phyloP scores from a whole-genome alignment of 2,888 invertebrate species.

The Hecatera dysodea region DNA sequence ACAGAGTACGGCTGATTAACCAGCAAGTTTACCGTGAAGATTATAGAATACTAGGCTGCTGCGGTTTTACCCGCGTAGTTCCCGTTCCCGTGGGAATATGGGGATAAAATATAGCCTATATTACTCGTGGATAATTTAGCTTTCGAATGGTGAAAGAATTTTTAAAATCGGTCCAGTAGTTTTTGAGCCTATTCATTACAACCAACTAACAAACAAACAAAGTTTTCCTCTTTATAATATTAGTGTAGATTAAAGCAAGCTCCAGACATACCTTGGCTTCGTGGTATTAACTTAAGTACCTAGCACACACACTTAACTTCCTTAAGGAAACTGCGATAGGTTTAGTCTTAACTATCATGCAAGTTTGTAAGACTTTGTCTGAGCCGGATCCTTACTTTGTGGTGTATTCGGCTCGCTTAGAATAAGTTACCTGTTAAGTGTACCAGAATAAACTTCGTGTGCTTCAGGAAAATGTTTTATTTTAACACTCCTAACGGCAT shows the following conservation, averaged over 20 bases:
- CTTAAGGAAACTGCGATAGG: not conserved
- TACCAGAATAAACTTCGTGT: not conserved
- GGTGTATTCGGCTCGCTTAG: not conserved
- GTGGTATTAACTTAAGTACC: constrained; percentile 31
- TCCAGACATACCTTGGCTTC: constrained; percentile 12
- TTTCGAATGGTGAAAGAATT: too few relatives aligned
- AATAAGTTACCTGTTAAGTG: not conserved
- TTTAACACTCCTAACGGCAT: not conserved
- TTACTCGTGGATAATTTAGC: too few relatives aligned
- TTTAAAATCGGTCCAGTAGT: too few relatives aligned
- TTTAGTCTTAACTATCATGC: constrained; percentile 15
- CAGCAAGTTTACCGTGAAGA: constrained; percentile 16
- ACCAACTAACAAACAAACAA: too few relatives aligned
- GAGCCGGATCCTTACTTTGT: constrained; percentile 7
- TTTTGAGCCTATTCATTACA: too few relatives aligned
- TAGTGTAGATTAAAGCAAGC: constrained; percentile 31
- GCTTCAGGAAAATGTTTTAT: not conserved
- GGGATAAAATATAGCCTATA: too few relatives aligned
- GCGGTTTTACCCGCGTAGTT: too few relatives aligned
- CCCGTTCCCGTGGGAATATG: too few relatives aligned
- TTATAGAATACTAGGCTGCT: constrained; percentile 61
- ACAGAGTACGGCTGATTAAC: not conserved
- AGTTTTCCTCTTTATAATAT: too few relatives aligned
- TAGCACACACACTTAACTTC: constrained; percentile 31
- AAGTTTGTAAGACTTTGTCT: constrained; percentile 35